A percentile compares a stretch with the other conserved stretches of the same genome.
Evolutionary conservation across 2,888 invertebrate species (phyloP).

Genomic region (Mythimna vitellina): DNA sequence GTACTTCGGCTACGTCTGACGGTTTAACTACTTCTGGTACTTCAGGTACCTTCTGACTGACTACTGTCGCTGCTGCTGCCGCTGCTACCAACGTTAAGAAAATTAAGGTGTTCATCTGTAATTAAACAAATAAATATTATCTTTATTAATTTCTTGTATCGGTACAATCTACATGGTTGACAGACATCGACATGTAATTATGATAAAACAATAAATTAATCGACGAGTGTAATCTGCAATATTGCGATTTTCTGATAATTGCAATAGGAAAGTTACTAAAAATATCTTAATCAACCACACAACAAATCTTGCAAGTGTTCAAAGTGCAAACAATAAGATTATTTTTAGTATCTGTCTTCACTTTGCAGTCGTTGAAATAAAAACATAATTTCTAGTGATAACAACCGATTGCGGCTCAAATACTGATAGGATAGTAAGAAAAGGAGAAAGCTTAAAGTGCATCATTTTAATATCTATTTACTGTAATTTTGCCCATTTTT

Average conservation of each 20-base stretch:
- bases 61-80: conserved; percentile 19
- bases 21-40: not conserved
- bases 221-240: too few species aligned
- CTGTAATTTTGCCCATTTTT: too few species aligned
- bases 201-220: not conserved
- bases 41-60: not conserved
- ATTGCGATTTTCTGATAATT: too few species aligned
- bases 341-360: too few species aligned
- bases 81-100: conserved; percentile 24
- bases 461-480: too few species aligned
- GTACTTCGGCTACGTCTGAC: not conserved
- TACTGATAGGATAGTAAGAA: not conserved
- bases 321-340: too few species aligned
- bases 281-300: too few species aligned
- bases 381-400: not conserved
- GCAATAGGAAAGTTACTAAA: too few species aligned
- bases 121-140: conserved; percentile 4
- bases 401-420: not conserved
- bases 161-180: not conserved
- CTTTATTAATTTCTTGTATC: not conserved
- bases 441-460: not conserved
- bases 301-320: too few species aligned
- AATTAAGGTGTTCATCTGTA: conserved; percentile 34
- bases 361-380: too few species aligned
- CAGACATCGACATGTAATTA: not conserved